Base-by-base conservation (phyloP, 2,888 invertebrate genomes). In the Zygaena filipendulae region DNA sequence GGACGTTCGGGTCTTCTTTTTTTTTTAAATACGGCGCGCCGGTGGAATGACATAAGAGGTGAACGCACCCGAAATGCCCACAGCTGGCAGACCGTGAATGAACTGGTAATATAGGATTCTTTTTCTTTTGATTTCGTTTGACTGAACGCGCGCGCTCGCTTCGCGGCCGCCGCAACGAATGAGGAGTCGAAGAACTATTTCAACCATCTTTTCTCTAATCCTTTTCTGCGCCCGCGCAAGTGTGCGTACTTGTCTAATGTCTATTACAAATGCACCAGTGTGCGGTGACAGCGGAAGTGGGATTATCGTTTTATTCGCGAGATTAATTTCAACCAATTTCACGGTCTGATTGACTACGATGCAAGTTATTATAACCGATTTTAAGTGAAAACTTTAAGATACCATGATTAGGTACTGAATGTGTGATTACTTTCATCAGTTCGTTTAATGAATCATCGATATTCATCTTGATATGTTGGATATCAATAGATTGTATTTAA, bases 151-250 rank as follows among this genome's bases (percentile, higher is more conserved):
- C 63, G 70, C 72, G 72, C 63, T 52, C 68, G 35, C 53, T 47
- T 47, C 64, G 71, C 64, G 52, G 45, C 52, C 77, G 54, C 61
- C 51, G 54, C 70, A 49, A 53, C 77, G 75, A 79, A 74, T 79
- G 77, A 71, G 64, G 62, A 66, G 63, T 41, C 59, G 46, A 57
- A 72, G 70, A 74, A 74, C 71, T 74, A 71, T 74, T 74, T 69
- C 74, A 74, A 74, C 67, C 57, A 70, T 70, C 64, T 72, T 69
- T 69, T 67, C 70, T 71, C 70, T 71, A 70, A 70, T 69, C 69
- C 70, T 70, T 70, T 69, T 59, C 66, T 61, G 60, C 57, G 50
- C 54, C 42, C 46, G 55, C 59, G 52, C 54, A 52, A 57, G 66
- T 70, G 68, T 62, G 67, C 45, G 49, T 48, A n/a, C n/a, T n/a